Evolutionary conservation across 2,797 vertebrate species (phyloP).

Genomic region (Dendrocincla fuliginosa): DNA sequence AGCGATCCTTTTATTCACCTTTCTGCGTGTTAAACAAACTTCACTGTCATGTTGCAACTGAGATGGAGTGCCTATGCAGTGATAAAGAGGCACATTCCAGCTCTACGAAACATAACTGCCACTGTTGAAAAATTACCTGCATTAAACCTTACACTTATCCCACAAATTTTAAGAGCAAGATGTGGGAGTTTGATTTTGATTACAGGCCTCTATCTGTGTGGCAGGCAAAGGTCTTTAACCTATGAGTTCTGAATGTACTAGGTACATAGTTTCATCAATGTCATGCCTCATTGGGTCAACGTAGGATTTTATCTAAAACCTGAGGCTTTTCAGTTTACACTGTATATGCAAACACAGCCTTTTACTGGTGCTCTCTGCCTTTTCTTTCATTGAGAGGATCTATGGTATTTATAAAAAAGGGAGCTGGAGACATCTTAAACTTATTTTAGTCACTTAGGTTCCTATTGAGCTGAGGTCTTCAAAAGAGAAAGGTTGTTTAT

Average conservation of each 20-base stretch:
- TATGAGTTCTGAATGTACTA: constrained; percentile 21
- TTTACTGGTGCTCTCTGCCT: constrained; percentile 58
- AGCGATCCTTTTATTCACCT: constrained; percentile 67
- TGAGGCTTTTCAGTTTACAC: constrained; percentile 69
- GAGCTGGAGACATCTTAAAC: constrained; percentile 36
- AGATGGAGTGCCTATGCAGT: constrained; percentile 53
- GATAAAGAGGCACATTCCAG: constrained; percentile 70
- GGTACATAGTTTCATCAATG: constrained; percentile 59
- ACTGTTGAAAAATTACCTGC: constrained; percentile 73
- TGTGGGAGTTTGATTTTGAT: constrained; percentile 71
- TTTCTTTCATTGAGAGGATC: constrained; percentile 55
- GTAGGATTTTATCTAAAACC: constrained; percentile 69
- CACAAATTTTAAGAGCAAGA: constrained; percentile 56
- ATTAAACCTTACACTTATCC: constrained; percentile 67
- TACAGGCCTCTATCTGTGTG: constrained; percentile 70
- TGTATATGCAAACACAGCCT: constrained; percentile 58
- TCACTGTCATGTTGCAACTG: constrained; percentile 55
- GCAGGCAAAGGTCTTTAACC: constrained; percentile 63
- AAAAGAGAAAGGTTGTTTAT: constrained; percentile 47
- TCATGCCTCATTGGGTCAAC: constrained; percentile 57
- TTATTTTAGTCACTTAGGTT: constrained; percentile 28
- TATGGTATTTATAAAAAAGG: constrained; percentile 40
- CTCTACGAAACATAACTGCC: constrained; percentile 59
- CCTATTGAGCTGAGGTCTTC: constrained; percentile 9
- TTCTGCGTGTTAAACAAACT: constrained; percentile 69